Percentiles rank a stretch among this genome's conserved stretches.
Conservation (phyloP, 2,113 vertebrate genomes). For the Damaliscus lunatus region DNA sequence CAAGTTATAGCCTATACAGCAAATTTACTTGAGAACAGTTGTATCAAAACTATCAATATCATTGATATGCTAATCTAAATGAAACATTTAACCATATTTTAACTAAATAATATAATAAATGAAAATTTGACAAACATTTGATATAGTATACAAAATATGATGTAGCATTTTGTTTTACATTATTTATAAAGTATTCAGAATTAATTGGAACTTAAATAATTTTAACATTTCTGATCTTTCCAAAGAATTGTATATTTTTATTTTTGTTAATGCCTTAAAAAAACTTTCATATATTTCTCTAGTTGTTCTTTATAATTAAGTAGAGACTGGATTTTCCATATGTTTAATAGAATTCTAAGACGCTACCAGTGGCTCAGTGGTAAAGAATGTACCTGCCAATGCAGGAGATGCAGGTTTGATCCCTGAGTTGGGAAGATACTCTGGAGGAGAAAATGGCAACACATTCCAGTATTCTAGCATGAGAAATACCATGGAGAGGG, state of each 20-base stretch:
- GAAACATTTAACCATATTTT: neutral
- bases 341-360: neutral
- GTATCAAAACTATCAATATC: neutral
- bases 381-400: neutral
- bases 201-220: neutral
- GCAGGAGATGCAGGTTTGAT: neutral
- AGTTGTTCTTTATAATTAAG: neutral
- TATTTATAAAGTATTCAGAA: neutral
- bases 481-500: neutral
- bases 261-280: neutral
- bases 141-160: neutral
- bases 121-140: neutral
- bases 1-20: neutral
- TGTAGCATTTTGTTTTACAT: neutral
- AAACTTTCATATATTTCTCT: neutral
- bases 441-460: neutral
- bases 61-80: neutral
- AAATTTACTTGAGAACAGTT: neutral
- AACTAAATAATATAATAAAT: neutral
- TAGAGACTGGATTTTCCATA: neutral
- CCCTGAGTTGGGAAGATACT: neutral
- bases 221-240: neutral
- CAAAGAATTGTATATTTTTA: neutral
- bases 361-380: neutral
- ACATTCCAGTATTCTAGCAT: neutral